Evolutionary conservation across 2,113 vertebrate genomes (phyloP), one percentile per base, ranked within the genome.

Genomic region (Morone saxatilis): DNA sequence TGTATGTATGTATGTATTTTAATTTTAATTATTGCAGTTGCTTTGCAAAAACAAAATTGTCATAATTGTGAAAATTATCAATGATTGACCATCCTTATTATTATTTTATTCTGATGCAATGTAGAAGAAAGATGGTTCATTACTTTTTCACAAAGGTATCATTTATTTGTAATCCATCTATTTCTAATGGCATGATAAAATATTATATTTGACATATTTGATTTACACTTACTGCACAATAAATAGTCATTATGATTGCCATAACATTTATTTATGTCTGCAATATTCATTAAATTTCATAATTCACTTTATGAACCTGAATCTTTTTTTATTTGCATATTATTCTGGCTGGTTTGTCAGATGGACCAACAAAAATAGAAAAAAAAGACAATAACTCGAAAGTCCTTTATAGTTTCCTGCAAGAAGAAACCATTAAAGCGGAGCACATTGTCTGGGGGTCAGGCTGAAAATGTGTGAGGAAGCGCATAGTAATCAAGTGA

Each of bases 381-480:
- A n/a, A 63, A 73, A 72, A n/a, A 78, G 61, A 83, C 83, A 87
- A 82, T 88, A 91, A 90, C 88, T 85, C 84, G 71, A 93, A 93
- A 94, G 80, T 73, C 50, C 88, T 95, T 95, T 94, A 95, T 94
- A 92, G 93, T 78, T 95, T 96, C 94, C 94, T 95, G 90, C 78
- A 92, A 93, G 82, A 90, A 86, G 89, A 92, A 93, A 84, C 86
- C 78, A 93, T 91, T 92, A 91, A 89, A 86, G 75, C 78, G 43
- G 71, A 89, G 84, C 59, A 76, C 88, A 92, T 94, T 95, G 94
- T 95, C 87, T 89, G 63, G 57, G 81, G 78, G 79, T 87, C 89
- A 75, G 86, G 40, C 80, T 89, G 85, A 86, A 93, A 93, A 95
- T 90, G 90, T 93, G 86, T 83, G 75, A 94, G 94, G 95, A 95